Percentiles rank a stretch among this genome's conserved stretches.
phyloP scores from a whole-genome alignment of 2,888 invertebrate species.

The Drosophila limbata region DNA sequence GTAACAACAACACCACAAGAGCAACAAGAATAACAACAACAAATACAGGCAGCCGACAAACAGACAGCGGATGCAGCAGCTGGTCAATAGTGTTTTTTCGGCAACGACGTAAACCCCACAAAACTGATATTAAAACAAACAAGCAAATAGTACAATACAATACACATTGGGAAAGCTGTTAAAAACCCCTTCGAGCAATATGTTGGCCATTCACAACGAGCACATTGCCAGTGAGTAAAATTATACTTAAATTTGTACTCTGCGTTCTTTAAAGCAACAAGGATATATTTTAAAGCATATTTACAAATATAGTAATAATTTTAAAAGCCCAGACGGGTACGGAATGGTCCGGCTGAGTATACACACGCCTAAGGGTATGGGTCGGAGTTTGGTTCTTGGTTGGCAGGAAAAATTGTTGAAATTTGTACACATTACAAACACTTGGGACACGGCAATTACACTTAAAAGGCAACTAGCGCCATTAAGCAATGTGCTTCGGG shows the following conservation, averaged over 20 bases:
- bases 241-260: conserved; percentile 14
- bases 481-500: conserved; percentile 66
- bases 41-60: conserved; percentile 18
- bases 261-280: conserved; percentile 40
- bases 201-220: conserved; percentile 86
- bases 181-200: conserved; percentile 62
- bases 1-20: conserved; percentile 31
- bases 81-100: conserved; percentile 46
- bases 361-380: not conserved
- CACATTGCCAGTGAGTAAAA: conserved; percentile 85
- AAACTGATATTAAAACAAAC: conserved; percentile 66
- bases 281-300: conserved; percentile 37
- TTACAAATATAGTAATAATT: conserved; percentile 76
- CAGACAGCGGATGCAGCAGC: conserved; percentile 48
- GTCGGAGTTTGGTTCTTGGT: conserved; percentile 23
- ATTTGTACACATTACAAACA: conserved; percentile 75
- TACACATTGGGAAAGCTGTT: conserved; percentile 60
- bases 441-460: conserved; percentile 80
- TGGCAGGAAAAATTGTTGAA: conserved; percentile 60
- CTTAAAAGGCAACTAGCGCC: conserved; percentile 79
- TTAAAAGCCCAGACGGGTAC: conserved; percentile 71
- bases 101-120: conserved; percentile 60
- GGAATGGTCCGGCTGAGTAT: conserved; percentile 16
- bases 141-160: conserved; percentile 43
- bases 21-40: conserved; percentile 28